These are phyloP conservation scores for Hybognathus amarus DNA, from an alignment of 2,797 vertebrate genomes.

Conservation along the genomic window DNA sequence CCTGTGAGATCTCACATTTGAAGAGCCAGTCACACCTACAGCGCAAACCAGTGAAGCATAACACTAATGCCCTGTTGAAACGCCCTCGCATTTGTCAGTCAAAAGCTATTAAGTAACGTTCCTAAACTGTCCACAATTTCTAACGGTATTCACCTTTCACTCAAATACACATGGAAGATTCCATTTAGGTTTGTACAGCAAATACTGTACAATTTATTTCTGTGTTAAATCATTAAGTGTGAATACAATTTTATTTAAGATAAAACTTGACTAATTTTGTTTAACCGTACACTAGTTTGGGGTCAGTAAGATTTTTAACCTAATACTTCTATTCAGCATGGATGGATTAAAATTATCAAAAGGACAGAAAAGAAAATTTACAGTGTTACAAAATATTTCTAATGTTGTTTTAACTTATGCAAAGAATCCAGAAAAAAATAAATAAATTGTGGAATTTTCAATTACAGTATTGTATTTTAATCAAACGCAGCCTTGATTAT, in stretches of 20 bases:
- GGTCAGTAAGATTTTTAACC: too few species aligned
- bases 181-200: background rate
- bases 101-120: conserved; percentile 37
- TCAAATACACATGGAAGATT: background rate
- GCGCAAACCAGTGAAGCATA: conserved; percentile 42
- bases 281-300: background rate
- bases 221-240: background rate
- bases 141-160: background rate
- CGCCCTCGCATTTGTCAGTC: conserved; percentile 38
- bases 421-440: too few species aligned
- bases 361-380: too few species aligned
- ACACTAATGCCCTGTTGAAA: conserved; percentile 38
- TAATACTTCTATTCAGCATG: background rate
- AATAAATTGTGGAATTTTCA: background rate
- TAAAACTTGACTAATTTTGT: background rate
- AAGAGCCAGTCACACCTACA: conserved; percentile 38
- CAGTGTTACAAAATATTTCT: background rate
- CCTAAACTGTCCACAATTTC: background rate
- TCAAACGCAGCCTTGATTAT: background rate
- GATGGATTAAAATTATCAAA: background rate
- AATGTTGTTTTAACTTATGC: too few species aligned
- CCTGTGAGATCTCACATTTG: conserved; percentile 37
- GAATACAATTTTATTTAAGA: background rate
- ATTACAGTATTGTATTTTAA: background rate
- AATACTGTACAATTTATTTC: background rate